Base-by-base conservation (phyloP, 1,140 invertebrate species). In the Elymnias hypermnestra region DNA sequence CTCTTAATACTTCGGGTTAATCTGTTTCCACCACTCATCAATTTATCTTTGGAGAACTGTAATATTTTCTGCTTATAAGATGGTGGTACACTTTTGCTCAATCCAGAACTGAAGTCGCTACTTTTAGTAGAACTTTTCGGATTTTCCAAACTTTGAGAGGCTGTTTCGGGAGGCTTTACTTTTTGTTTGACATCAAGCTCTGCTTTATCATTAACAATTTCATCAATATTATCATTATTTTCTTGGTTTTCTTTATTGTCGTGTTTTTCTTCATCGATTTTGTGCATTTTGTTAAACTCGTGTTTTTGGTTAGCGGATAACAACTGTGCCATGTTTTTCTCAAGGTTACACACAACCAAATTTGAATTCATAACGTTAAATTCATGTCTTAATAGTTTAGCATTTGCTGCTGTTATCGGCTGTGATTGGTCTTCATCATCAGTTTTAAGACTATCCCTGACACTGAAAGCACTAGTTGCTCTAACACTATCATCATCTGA, bases 401-500 rank as follows among this genome's bases (percentile, higher is more conserved):
- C 86, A 38, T 87, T 83, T 3, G 68, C 77, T 18, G 74, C 79
- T 6, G 83, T 85, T 17, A 87, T 86, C 7, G 79, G 83, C 38
- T 86, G 77, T 18, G 82, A 57, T 42, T 87, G 86, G 35, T 89
- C 88, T 70, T 89, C 89, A 12, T 88, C 84, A 49, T 90, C 89
- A n/a, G 89, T 90, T 62, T 89, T 89, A 2, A 90, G 68, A 23
- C 88, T 88, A 48, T 90, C 89, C 53, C 86, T 65, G 0, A 87
- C 74, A 57, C 86, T 87, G 41, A 86, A 78, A 1, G 84, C 86
- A 52, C 86, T 87, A 0, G 81, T 83, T 1, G 83, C 86, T 57
- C 86, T 46, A 3, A 87, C 78, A 46, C 86, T 87, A 41, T 87
- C 86, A 45, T 87, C 86, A 42, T 87, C 86, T 8, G 86, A 87